Evolutionary conservation across 2,888 invertebrate species (phyloP), one percentile per base, ranked within the genome.

Genomic region (Nezara viridula): DNA sequence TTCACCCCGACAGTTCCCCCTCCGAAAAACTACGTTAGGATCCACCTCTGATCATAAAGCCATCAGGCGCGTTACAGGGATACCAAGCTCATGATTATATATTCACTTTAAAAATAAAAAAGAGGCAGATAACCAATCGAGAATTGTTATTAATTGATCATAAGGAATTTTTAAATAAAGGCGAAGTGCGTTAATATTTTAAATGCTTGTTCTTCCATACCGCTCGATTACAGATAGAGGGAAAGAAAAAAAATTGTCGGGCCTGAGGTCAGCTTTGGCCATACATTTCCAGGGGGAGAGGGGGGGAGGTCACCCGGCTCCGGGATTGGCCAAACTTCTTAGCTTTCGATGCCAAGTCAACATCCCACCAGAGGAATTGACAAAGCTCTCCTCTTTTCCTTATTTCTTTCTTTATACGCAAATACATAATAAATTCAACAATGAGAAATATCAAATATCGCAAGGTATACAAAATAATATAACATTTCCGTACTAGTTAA

Each of bases 331-430:
- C 60, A 24, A 60, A 60, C 27, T 60, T 60, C 60, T 60, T 27
- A 60, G 60, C 60, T 27, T 60, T 14, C 60, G n/a, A 60, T 60
- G 60, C 60, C 60, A 60, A 60, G 60, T 60, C 60, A 60, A 60
- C 60, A 60, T 60, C 60, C 60, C 27, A 60, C 60, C 60, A 60
- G 27, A 60, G 60, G 14, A 60, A 60, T 60, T 27, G 12, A 60
- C 60, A 52, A 52, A 52, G 52, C 52, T 24, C 24, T 14, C 60
- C 60, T 14, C 27, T 14, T 12, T 60, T 27, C 14, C 60, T 60
- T 27, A n/a, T 10, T 9, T n/a, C n/a, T 0, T n/a, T n/a, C 12
- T 50, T 50, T 50, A 16, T 50, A 50, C 5, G 5, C 50, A 16
- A 55, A 12, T n/a, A 55, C n/a, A 7, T n/a, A 55, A n/a, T 55